Evolutionary conservation across 2,888 invertebrate species (phyloP), one percentile per base, ranked within the genome.

Genomic region (Neoitamus cyanurus): DNA sequence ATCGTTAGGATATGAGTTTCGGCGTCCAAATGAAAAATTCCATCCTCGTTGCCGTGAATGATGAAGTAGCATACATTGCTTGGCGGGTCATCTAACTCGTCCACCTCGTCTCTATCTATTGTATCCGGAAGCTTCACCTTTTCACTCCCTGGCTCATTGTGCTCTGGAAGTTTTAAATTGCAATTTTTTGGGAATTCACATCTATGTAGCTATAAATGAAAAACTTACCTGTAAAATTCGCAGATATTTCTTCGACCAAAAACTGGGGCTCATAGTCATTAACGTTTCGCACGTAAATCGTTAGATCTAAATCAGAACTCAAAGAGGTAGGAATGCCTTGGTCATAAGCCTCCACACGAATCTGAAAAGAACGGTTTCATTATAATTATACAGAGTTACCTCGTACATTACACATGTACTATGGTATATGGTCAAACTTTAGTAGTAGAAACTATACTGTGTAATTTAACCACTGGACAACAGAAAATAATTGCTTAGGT

Each of bases 51-150:
- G 13, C 97, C 97, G 5, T 94, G 94, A n/a, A 97, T 94, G 78
- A 98, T 96, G 89, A 95, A 98, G 90, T 97, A 98, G 89, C 98
- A 99, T n/a, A 98, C 96, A 85, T 96, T 95, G 77, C 95, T 93
- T 75, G 95, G 93, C 0, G 96, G 95, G 87, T 96, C 96, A 87
- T 96, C 96, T 1, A 95, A 93, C 88, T 97, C 95, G 88, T 96
- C 97, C 20, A 96, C 94, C 88, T 95, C 97, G 89, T 97, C 97
- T 86, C 96, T 93, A 88, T 97, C 97, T 69, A 97, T 93, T 0
- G 97, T 97, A 87, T 95, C 95, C 0, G 97, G 96, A 11, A 98
- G 91, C 88, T 93, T 93, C 1, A 94, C 91, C 3, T 92, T 93
- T 89, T 96, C 96, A 3, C 93, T 91, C 0, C 95, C 94, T 0